Evolutionary conservation across 2,797 vertebrate species (phyloP), one percentile per base, ranked within the genome.

Genomic region (Enteromius trimaculatus): DNA sequence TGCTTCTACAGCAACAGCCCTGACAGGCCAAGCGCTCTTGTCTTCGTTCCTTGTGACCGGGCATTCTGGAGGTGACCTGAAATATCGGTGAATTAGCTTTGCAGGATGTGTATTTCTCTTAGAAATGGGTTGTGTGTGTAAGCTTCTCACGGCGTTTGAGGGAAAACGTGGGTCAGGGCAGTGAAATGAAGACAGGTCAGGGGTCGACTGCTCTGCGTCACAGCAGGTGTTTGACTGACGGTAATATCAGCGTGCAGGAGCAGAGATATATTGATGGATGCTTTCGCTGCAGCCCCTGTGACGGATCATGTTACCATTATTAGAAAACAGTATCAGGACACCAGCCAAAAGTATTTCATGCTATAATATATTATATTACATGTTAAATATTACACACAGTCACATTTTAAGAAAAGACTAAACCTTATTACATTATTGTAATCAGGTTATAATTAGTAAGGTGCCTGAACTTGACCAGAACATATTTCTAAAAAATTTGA

Each of bases 111-210:
- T 13, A 31, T 14, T 21, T 51, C n/a, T 51, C 31, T n/a, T 8
- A 29, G 60, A 60, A 29, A 69, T 11, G 4, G 49, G 9, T 74
- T 58, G 31, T 31, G 65, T 55, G 6, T 60, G 55, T 60, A 34
- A 42, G n/a, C 6, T 70, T 90, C 94, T 94, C 88, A 96, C 95
- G 58, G 88, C 53, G 64, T 91, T 71, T 85, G 86, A 17, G 95
- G 94, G 44, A 95, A 86, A 69, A 94, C 69, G 51, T 89, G 34
- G 80, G 81, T 77, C 74, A 91, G 91, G 21, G 91, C 92, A 53
- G 82, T 93, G 84, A 96, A 90, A 7, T 86, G 91, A 82, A 96
- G 89, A 87, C 95, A 96, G 55, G 90, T 88, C n/a, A 66, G 2
- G 1, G 34, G 58, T 29, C 26, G 23, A n/a, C 6, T 65, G 13